A percentile compares a stretch with the other conserved stretches of the same genome.
These are phyloP conservation scores for Trachythela sp. DNA, from an alignment of 64 coral and sea anemone genomes.

Conservation along the genomic window DNA sequence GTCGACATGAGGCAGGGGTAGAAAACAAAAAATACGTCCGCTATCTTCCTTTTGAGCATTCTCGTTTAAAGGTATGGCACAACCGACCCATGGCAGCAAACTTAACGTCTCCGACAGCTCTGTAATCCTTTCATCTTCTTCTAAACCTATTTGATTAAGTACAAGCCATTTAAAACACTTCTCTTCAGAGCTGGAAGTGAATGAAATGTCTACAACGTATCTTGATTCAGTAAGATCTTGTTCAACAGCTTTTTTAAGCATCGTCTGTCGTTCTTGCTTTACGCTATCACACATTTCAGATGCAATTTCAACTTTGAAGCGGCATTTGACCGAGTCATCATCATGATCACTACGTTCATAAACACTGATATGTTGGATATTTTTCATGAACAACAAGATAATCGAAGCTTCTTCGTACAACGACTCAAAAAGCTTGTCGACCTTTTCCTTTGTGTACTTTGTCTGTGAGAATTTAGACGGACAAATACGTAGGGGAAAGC, in stretches of 20 bases:
- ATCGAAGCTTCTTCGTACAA: constrained; percentile 73
- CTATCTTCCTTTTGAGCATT: constrained; percentile 19
- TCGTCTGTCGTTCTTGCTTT: constrained; percentile 38
- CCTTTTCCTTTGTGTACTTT: constrained; percentile 68
- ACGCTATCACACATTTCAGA: neutral
- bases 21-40: constrained; percentile 83
- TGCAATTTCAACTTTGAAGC: constrained; percentile 53
- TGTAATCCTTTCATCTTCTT: neutral
- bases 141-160: neutral
- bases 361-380: constrained; percentile 66
- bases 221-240: neutral
- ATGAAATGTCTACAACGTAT: neutral
- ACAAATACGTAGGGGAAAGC: constrained; percentile 86
- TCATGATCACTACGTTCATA: constrained; percentile 68
- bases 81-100: neutral
- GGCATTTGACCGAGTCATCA: constrained; percentile 30
- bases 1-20: constrained; percentile 71
- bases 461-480: constrained; percentile 78
- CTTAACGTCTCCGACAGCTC: neutral
- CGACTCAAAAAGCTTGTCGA: constrained; percentile 72
- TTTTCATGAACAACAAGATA: constrained; percentile 81
- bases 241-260: neutral
- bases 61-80: neutral
- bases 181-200: neutral
- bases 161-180: neutral